These are phyloP conservation scores for Corythornis cristatus DNA, from an alignment of 2,113 vertebrate genomes.

Conservation along the genomic window DNA sequence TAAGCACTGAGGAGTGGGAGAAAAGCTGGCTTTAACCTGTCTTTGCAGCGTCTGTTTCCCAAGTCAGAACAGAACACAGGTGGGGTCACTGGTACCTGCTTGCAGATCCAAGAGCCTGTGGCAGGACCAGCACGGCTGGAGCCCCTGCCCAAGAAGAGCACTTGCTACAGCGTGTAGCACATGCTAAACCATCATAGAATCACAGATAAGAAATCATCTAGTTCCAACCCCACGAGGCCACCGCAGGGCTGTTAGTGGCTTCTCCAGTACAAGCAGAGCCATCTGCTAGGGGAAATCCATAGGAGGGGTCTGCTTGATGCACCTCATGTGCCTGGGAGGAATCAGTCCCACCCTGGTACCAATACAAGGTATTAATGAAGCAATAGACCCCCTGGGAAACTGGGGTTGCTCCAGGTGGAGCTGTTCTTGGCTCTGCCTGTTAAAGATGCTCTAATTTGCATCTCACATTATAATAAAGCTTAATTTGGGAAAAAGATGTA, in stretches of 20 bases:
- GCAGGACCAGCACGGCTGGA: neutral
- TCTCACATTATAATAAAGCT: neutral
- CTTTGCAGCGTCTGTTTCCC: neutral
- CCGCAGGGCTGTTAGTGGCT: neutral
- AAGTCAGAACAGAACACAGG: neutral
- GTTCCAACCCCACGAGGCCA: neutral
- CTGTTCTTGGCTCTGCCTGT: neutral
- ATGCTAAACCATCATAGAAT: rapidly evolving
- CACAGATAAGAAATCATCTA: neutral
- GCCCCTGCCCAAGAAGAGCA: neutral
- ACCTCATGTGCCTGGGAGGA: neutral
- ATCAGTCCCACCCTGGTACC: neutral
- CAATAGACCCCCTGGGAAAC: neutral
- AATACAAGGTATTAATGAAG: neutral
- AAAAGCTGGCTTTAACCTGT: neutral
- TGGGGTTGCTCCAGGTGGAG: neutral
- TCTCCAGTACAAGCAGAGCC: neutral
- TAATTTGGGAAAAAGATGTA: neutral
- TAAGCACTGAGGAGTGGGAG: neutral
- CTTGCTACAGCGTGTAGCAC: neutral
- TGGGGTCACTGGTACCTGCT: neutral
- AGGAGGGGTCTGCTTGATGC: neutral
- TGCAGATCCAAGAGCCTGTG: neutral
- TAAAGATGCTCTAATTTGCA: neutral
- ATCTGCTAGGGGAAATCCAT: neutral